These are phyloP conservation scores for Lordiphosa andalusiaca DNA, from an alignment of 2,888 invertebrate species.

Conservation along the genomic window DNA sequence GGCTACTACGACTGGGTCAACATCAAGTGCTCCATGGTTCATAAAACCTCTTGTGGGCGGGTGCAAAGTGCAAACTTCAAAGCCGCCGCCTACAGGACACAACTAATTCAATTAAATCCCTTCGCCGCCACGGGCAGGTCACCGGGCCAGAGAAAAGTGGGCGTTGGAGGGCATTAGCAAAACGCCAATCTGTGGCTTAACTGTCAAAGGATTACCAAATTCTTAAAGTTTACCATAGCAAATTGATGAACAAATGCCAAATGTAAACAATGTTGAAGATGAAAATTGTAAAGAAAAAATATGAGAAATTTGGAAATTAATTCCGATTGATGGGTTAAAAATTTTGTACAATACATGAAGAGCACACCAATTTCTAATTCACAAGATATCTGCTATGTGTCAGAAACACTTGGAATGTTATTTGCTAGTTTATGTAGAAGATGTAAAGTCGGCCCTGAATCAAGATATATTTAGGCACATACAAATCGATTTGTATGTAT, in stretches of 20 bases:
- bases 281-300: no score
- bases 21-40: constrained; percentile 33
- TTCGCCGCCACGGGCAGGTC: constrained; percentile 11
- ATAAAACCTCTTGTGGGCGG: constrained; percentile 14
- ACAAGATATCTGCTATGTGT: no score
- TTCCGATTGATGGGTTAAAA: no score
- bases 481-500: no score
- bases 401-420: no score
- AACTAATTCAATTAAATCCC: constrained; percentile 70
- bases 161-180: constrained; percentile 22
- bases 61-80: constrained; percentile 65
- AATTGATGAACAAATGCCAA: constrained; percentile 46
- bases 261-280: constrained; percentile 21
- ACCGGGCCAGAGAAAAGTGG: constrained; percentile 10
- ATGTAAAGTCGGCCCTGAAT: no score
- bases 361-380: no score
- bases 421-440: no score
- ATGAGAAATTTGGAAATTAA: no score
- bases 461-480: no score
- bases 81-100: constrained; percentile 58
- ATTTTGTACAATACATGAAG: no score
- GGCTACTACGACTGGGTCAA: constrained; percentile 45
- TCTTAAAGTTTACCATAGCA: constrained; percentile 43
- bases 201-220: constrained; percentile 39
- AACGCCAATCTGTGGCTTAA: constrained; percentile 48